These are phyloP conservation scores for Sebastolobus altivelis DNA, from an alignment of 2,797 vertebrate genomes.

Conservation along the genomic window DNA sequence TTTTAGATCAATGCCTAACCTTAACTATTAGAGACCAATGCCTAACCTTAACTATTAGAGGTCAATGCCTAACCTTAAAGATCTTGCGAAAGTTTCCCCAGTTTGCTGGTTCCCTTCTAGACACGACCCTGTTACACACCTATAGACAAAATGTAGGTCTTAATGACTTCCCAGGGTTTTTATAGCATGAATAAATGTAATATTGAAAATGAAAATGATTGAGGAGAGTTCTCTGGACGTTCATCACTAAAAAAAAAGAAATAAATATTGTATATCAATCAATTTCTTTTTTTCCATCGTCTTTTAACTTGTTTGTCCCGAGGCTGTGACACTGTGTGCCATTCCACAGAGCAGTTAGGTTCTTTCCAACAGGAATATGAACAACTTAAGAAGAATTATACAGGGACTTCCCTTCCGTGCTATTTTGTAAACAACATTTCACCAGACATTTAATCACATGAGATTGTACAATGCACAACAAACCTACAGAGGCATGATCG, in stretches of 20 bases:
- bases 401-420: fast-evolving
- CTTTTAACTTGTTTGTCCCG: too few relatives aligned
- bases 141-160: neutral
- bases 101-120: too few relatives aligned
- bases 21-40: too few relatives aligned
- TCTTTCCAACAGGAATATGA: conserved; percentile 15
- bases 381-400: neutral
- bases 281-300: too few relatives aligned
- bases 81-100: too few relatives aligned
- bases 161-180: fast-evolving
- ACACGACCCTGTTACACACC: neutral
- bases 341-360: conserved; percentile 3
- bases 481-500: too few relatives aligned
- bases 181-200: neutral
- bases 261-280: too few relatives aligned
- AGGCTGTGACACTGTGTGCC: too few relatives aligned
- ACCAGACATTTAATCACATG: neutral
- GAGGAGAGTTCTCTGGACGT: neutral
- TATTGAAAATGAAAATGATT: neutral
- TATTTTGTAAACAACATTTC: neutral
- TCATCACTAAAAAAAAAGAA: too few relatives aligned
- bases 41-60: too few relatives aligned
- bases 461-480: neutral
- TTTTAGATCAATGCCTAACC: too few relatives aligned
- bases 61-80: too few relatives aligned